Conservation (phyloP, 2,797 vertebrate genomes). For the Liasis olivaceus region DNA sequence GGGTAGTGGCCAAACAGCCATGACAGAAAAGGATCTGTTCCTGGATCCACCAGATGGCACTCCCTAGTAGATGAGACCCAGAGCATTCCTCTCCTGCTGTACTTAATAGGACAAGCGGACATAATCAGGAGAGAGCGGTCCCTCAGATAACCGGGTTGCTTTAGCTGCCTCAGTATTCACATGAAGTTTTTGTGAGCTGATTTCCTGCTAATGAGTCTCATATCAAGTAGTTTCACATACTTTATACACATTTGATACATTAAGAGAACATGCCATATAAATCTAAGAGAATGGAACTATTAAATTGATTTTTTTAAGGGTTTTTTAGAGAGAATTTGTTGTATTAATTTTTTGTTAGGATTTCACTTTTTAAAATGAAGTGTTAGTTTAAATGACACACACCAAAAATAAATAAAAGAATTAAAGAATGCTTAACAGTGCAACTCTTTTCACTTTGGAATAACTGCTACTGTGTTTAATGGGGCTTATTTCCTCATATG, state of each 20-base stretch:
- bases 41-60: not conserved
- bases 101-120: not conserved
- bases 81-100: not conserved
- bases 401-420: not conserved
- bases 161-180: constrained; percentile 19
- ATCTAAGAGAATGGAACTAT: not conserved
- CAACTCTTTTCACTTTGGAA: constrained; percentile 1
- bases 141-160: not conserved
- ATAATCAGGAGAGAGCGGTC: not conserved
- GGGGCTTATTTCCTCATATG: not conserved
- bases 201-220: constrained; percentile 17
- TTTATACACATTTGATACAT: not conserved
- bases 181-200: constrained; percentile 26
- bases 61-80: not conserved
- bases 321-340: not conserved
- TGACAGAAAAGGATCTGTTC: not conserved
- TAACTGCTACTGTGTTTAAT: fast-evolving
- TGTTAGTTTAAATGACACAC: not conserved
- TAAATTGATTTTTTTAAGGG: not conserved
- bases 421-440: not conserved
- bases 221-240: not conserved
- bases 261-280: constrained; percentile 23
- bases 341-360: not conserved
- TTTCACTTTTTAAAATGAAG: not conserved
- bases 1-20: not conserved